Evolutionary conservation across 2,797 vertebrate genomes (phyloP).

Genomic region (Uromys caudimaculatus): DNA sequence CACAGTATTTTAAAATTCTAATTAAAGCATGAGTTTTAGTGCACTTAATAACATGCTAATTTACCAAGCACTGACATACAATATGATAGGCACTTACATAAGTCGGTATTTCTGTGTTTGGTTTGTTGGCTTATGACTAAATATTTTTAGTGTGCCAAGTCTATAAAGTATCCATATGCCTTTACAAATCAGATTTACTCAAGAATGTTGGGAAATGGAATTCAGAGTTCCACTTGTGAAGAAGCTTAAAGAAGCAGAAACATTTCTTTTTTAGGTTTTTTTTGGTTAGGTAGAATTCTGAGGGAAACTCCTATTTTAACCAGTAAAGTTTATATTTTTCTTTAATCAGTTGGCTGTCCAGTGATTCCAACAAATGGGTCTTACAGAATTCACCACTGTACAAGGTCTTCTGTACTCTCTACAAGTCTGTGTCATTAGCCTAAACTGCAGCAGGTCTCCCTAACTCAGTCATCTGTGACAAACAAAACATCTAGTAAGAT

Average conservation of each 20-base stretch:
- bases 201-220: slow-evolving; percentile 54
- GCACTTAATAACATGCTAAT: slow-evolving; percentile 12
- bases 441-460: neutral
- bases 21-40: slow-evolving; percentile 15
- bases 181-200: slow-evolving; percentile 68
- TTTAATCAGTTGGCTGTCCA: neutral
- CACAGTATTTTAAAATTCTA: slow-evolving; percentile 22
- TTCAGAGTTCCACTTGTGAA: slow-evolving; percentile 43
- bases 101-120: slow-evolving; percentile 33
- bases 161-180: slow-evolving; percentile 50
- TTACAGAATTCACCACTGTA: neutral
- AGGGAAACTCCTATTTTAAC: neutral
- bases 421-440: neutral
- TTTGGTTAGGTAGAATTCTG: neutral
- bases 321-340: slow-evolving; percentile 1
- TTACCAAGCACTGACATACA: slow-evolving; percentile 1
- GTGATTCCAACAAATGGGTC: neutral
- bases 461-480: neutral
- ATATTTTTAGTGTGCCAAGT: slow-evolving; percentile 50
- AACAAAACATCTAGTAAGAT: slow-evolving; percentile 15
- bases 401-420: neutral
- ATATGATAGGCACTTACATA: slow-evolving; percentile 9
- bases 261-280: slow-evolving; percentile 24
- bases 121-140: slow-evolving; percentile 33
- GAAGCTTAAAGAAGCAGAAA: slow-evolving; percentile 42